Evolutionary conservation across 37 sponge, comb jelly and placozoan species (phyloP), one percentile per base, ranked within the genome.

Genomic region (Tethya wilhelma): DNA sequence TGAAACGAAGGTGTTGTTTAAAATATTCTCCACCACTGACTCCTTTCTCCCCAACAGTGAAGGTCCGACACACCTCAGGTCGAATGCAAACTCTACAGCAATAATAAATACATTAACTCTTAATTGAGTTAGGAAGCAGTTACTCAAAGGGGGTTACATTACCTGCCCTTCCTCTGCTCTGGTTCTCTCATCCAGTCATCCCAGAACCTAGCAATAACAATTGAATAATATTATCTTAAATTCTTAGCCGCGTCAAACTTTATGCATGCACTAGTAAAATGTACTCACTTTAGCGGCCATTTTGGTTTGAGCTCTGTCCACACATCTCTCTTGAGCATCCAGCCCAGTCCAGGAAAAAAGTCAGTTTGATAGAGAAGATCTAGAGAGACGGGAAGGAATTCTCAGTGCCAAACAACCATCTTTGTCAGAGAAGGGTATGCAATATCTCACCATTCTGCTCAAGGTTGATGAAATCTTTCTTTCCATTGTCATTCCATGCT

Each of bases 401-500:
- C 53, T 49, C 53, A 49, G 14, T 49, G 14, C 9, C 9, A 9
- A 19, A 9, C 53, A 49, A 49, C 14, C 53, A 49, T 49, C 53
- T 19, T 14, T 49, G 53, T 14, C 9, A 49, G 53, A 49, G 14
- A 49, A 49, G 9, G 53, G 53, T 14, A 19, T 19, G 14, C 53
- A 44, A 5, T 19, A 4, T 30, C 89, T 73, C 41, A 89, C 89
- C 78, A 38, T 77, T 83, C 22, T 55, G 32, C 14, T 62, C 22
- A 31, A 20, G 40, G 44, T 83, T 64, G 31, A 89, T 63, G 64
- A 66, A 73, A 5, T 67, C 90, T 9, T 71, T 68, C 74, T 90
- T 93, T 11, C 97, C 97, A 41, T 97, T 97, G 71, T 97, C 97
- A 78, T 97, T 97, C 95, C 95, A 97, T 9, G 97, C 97, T 5